phyloP scores from a whole-genome alignment of 2,888 invertebrate species.

The Ganaspis brasiliensis region DNA sequence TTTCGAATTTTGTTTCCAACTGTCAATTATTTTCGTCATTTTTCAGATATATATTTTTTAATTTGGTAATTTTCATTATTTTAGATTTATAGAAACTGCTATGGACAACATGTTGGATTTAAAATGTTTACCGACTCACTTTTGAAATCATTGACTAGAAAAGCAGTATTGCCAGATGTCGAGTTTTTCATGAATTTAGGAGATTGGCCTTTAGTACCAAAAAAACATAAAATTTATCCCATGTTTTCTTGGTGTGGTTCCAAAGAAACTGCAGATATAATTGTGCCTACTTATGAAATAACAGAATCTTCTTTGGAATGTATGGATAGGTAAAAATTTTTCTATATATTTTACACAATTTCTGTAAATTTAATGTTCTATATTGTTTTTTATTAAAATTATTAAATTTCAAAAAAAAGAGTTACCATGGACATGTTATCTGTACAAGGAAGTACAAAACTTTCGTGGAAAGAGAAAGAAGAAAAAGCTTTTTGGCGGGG shows the following conservation, averaged over 20 bases:
- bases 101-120: slow-evolving; percentile 97
- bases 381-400: too few relatives aligned
- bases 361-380: too few relatives aligned
- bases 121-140: slow-evolving; percentile 97
- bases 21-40: too few relatives aligned
- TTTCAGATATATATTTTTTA: too few relatives aligned
- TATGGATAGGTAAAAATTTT: slow-evolving; percentile 89
- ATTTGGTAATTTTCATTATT: slow-evolving; percentile 59
- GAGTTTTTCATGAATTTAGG: slow-evolving; percentile 96
- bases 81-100: slow-evolving; percentile 91
- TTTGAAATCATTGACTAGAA: slow-evolving; percentile 90
- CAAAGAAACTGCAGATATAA: slow-evolving; percentile 91
- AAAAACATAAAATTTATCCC: slow-evolving; percentile 84
- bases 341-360: slow-evolving; percentile 1
- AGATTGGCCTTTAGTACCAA: slow-evolving; percentile 93
- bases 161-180: slow-evolving; percentile 91
- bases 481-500: slow-evolving; percentile 95
- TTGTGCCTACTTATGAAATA: slow-evolving; percentile 97
- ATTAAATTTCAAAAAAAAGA: too few relatives aligned
- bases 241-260: slow-evolving; percentile 99
- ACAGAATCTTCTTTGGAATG: slow-evolving; percentile 95
- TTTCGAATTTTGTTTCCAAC: too few relatives aligned
- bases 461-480: slow-evolving; percentile 88
- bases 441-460: slow-evolving; percentile 90
- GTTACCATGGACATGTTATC: slow-evolving; percentile 95